A percentile compares a stretch with the other conserved stretches of the same genome.
These are phyloP conservation scores for Serranus cabrilla DNA, from an alignment of 2,797 vertebrate species.

Conservation along the genomic window DNA sequence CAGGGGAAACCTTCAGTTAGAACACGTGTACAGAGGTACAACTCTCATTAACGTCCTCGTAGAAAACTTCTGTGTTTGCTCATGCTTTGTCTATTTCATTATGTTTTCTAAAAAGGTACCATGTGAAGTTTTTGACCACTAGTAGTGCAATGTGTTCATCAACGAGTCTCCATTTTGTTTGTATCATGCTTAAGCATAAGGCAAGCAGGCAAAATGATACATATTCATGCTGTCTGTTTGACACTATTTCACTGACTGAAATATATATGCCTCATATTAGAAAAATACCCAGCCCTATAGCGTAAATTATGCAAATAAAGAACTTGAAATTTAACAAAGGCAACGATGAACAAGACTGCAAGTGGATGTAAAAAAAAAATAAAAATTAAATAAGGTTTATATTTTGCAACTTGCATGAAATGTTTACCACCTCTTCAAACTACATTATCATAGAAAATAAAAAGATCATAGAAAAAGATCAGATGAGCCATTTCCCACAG, in stretches of 20 bases:
- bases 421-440: neutral
- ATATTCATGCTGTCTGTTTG: too few relatives aligned
- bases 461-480: neutral
- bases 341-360: neutral
- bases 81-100: neutral
- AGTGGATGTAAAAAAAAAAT: neutral
- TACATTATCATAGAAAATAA: neutral
- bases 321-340: too few relatives aligned
- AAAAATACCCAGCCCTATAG: too few relatives aligned
- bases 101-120: neutral
- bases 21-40: neutral
- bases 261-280: too few relatives aligned
- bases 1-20: neutral
- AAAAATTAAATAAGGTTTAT: neutral
- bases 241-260: neutral
- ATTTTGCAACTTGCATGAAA: neutral
- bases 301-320: too few relatives aligned
- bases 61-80: neutral
- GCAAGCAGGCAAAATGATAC: neutral
- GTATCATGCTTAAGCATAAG: neutral
- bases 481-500: conserved; percentile 4
- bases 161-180: neutral
- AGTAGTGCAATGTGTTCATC: neutral
- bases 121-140: neutral
- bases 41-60: neutral